These are phyloP conservation scores for Catocala sponsa DNA, from an alignment of 2,888 invertebrate genomes.

Conservation along the genomic window DNA sequence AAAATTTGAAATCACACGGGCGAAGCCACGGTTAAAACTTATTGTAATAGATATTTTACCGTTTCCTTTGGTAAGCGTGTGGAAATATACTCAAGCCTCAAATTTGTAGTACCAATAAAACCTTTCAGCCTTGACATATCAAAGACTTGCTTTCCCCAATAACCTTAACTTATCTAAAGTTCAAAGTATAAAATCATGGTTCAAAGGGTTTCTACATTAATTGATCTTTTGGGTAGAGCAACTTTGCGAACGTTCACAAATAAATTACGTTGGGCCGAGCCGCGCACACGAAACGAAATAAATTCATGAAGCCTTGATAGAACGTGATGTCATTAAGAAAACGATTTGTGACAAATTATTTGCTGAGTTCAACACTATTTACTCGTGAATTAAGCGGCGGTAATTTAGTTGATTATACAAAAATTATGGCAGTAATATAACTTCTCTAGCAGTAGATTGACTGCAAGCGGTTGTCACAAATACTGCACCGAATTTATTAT, in stretches of 20 bases:
- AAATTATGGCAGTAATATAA: no score
- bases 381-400: no score
- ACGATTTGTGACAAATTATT: background rate
- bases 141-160: background rate
- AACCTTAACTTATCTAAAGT: slow-evolving; percentile 9
- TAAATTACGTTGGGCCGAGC: slow-evolving; percentile 38
- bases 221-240: slow-evolving; percentile 8
- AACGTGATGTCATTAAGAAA: background rate
- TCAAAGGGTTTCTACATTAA: slow-evolving; percentile 27
- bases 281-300: slow-evolving; percentile 11
- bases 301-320: slow-evolving; percentile 29
- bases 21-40: no score
- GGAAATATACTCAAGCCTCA: background rate
- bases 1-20: no score
- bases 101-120: background rate
- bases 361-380: background rate
- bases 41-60: no score
- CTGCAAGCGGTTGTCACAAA: no score
- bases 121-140: background rate
- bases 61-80: background rate
- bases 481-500: no score
- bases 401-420: no score
- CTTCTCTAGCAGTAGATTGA: no score
- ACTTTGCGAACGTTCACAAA: slow-evolving; percentile 30
- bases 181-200: slow-evolving; percentile 24